A percentile compares a stretch with the other conserved stretches of the same genome.
Evolutionary conservation across 2,113 vertebrate species (phyloP).

Genomic region (Prionailurus viverrinus): DNA sequence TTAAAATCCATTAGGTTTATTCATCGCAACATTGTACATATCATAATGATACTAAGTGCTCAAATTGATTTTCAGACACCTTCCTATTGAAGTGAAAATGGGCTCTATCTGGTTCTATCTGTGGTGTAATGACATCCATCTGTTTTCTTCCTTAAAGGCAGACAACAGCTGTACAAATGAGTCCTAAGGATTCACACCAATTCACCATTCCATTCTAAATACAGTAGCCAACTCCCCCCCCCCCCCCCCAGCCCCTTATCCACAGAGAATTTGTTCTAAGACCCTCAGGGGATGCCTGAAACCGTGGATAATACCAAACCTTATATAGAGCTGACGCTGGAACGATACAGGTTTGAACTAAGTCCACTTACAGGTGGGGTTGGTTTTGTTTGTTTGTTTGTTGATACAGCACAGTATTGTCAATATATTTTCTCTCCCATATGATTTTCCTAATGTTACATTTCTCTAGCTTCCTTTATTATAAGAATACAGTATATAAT

Average conservation of each 20-base stretch:
- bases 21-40: background rate
- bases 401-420: background rate
- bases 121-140: background rate
- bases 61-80: conserved; percentile 37
- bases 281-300: background rate
- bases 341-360: background rate
- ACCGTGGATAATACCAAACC: background rate
- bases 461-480: background rate
- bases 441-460: background rate
- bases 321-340: background rate
- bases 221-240: background rate
- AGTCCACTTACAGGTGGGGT: background rate
- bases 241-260: too few relatives aligned
- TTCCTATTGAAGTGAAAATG: conserved; percentile 14
- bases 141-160: background rate
- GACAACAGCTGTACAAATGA: conserved; percentile 9
- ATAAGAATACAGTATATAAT: background rate
- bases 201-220: conserved; percentile 43
- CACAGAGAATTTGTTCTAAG: background rate
- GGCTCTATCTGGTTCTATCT: conserved; percentile 1
- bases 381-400: too few relatives aligned
- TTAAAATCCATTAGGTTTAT: conserved; percentile 64
- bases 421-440: background rate
- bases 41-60: background rate
- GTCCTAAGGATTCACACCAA: background rate